Evolutionary conservation across 2,888 invertebrate genomes (phyloP), one percentile per base, ranked within the genome.

Genomic region (Lithophane semibrunnea): DNA sequence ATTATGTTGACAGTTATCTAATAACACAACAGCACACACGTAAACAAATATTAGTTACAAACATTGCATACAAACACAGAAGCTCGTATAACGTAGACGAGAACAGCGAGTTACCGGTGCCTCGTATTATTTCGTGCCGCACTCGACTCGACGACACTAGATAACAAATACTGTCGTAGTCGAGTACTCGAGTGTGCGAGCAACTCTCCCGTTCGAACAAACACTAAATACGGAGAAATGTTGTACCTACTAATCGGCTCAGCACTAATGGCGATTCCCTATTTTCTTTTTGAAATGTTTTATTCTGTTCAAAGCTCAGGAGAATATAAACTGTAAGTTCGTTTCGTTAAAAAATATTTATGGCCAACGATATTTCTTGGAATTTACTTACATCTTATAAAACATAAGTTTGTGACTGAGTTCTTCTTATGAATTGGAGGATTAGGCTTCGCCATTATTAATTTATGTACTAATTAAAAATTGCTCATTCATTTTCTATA

Each of bases 161-260:
- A 75, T 69, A 77, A 85, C 75, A 83, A 81, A 86, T 77, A 80
- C 73, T 71, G 74, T 65, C 42, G 71, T 16, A 81, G 83, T 82
- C 88, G 75, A 82, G 77, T 65, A 80, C 81, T 80, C 87, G 69
- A 81, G 73, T 67, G 77, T 77, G 79, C 88, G 70, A 90, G 86
- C 79, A 74, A 84, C 88, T 89, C 73, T 76, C 80, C 66, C 79
- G 67, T 88, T 84, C 71, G 77, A 89, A 90, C 87, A 87, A 84
- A 83, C 88, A 88, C 83, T 86, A 86, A 44, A 88, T 88, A 87
- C 88, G 70, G 83, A 84, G 84, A 89, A 89, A 88, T 85, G 83
- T 79, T 85, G 79, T 87, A 86, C n/a, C n/a, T n/a, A n/a, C 83
- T 92, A 92, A 92, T 92, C 91, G 91, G 90, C 89, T 90, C 89